Percentiles rank a stretch among this genome's conserved stretches.
Evolutionary conservation across 2,113 vertebrate species (phyloP).

Genomic region (Saguinus imperator): DNA sequence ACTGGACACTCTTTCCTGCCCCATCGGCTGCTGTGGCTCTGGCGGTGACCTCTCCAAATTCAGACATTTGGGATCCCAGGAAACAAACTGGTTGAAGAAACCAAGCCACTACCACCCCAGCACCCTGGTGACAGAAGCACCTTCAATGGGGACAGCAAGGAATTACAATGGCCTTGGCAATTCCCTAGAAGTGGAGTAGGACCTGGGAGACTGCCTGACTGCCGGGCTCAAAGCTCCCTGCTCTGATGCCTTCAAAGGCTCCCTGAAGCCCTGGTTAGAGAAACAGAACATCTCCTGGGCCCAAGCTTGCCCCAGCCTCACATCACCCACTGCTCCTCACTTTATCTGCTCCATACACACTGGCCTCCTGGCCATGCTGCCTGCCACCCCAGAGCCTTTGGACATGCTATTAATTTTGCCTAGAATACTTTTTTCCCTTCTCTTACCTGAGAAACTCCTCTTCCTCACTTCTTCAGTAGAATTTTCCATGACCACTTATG

Average conservation of each 20-base stretch:
- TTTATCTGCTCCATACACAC: not conserved
- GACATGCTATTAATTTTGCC: not conserved
- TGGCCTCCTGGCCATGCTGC: not conserved
- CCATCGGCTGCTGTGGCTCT: not conserved
- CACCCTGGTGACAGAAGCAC: too few relatives aligned
- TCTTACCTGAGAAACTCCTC: not conserved
- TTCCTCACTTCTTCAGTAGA: not conserved
- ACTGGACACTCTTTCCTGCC: not conserved
- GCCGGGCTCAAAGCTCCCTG: not conserved
- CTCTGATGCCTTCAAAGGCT: not conserved
- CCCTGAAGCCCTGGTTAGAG: not conserved
- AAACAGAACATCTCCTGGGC: not conserved
- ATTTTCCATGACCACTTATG: not conserved
- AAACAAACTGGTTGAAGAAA: not conserved
- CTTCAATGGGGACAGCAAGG: not conserved
- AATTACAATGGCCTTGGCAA: not conserved
- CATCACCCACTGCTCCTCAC: not conserved
- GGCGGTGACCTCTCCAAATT: not conserved
- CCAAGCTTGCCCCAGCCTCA: not conserved
- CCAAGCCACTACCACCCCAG: too few relatives aligned
- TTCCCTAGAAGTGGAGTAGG: not conserved
- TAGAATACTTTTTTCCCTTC: not conserved
- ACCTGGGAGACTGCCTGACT: not conserved
- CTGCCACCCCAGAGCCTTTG: conserved; percentile 23
- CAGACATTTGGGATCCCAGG: not conserved